phyloP scores from a whole-genome alignment of 2,113 vertebrate species.

The Forbesichthys agassizii region DNA sequence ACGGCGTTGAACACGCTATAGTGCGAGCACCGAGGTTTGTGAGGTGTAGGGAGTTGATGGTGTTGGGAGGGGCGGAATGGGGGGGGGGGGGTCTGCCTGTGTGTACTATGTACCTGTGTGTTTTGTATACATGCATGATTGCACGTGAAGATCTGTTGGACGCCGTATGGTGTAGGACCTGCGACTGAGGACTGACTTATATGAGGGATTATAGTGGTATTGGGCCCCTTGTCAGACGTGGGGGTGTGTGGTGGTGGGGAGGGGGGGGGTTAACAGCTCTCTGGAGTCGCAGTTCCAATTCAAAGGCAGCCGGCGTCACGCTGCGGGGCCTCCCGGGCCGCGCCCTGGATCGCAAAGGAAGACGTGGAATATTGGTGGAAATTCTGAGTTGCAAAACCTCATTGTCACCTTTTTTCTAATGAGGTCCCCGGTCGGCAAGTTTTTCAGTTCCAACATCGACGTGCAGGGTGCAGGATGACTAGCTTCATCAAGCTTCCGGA shows the following conservation, averaged over 20 bases:
- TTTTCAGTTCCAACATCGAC: slow-evolving; percentile 63
- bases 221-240: slow-evolving; percentile 27
- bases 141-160: slow-evolving; percentile 45
- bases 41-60: slow-evolving; percentile 17
- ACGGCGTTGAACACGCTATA: slow-evolving; percentile 40
- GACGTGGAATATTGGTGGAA: slow-evolving; percentile 64
- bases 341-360: slow-evolving; percentile 54
- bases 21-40: slow-evolving; percentile 30
- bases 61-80: slow-evolving; percentile 10
- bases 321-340: slow-evolving; percentile 23
- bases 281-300: slow-evolving; percentile 44
- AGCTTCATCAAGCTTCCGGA: slow-evolving; percentile 75
- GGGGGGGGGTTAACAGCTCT: slow-evolving; percentile 21
- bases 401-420: slow-evolving; percentile 85
- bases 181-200: slow-evolving; percentile 28
- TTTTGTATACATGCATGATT: neutral
- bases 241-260: slow-evolving; percentile 20
- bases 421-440: slow-evolving; percentile 70
- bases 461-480: slow-evolving; percentile 20
- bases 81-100: slow-evolving; percentile 34
- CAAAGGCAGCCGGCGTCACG: slow-evolving; percentile 53
- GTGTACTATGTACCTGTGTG: slow-evolving; percentile 47
- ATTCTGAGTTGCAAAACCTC: slow-evolving; percentile 74
- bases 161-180: slow-evolving; percentile 20
- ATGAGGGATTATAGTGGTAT: slow-evolving; percentile 23